Conservation (phyloP, 2,888 invertebrate genomes). For the Germaria angustata region DNA sequence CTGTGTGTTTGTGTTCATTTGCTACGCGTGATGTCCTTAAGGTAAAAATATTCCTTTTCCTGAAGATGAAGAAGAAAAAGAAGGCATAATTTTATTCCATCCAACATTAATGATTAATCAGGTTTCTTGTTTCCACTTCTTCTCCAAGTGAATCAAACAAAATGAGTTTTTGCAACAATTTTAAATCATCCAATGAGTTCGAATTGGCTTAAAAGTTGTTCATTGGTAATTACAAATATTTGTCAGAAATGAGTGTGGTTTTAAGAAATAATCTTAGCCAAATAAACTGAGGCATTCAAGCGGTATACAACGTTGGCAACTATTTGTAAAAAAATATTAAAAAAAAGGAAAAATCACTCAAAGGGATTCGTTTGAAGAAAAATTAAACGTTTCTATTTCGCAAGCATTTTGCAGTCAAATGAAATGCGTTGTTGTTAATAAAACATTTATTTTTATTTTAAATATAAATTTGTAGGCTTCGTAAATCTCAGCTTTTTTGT, state of each 20-base stretch:
- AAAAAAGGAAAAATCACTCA: neutral
- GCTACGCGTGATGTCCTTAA: slow-evolving; percentile 80
- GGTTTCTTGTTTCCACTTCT: neutral
- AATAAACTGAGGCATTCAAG: neutral
- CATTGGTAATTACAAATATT: neutral
- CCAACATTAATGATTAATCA: slow-evolving; percentile 36
- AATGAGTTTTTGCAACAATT: slow-evolving; percentile 2
- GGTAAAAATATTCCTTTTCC: slow-evolving; percentile 70
- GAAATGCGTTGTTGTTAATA: neutral
- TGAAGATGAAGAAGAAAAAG: too few species aligned
- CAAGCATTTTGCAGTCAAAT: neutral
- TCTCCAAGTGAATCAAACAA: neutral
- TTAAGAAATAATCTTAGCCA: neutral
- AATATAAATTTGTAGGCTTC: too few species aligned
- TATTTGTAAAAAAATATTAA: neutral
- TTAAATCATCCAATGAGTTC: neutral
- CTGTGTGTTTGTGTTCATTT: slow-evolving; percentile 67
- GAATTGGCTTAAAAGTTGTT: slow-evolving; percentile 19
- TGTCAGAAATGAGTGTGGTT: neutral
- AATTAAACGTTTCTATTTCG: neutral
- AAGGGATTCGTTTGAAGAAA: neutral
- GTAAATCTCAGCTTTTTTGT: too few species aligned
- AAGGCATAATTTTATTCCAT: slow-evolving; percentile 43
- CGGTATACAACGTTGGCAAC: neutral
- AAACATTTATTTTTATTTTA: too few species aligned